phyloP scores from a whole-genome alignment of 2,888 invertebrate species.

The Stegana nigrithorax region DNA sequence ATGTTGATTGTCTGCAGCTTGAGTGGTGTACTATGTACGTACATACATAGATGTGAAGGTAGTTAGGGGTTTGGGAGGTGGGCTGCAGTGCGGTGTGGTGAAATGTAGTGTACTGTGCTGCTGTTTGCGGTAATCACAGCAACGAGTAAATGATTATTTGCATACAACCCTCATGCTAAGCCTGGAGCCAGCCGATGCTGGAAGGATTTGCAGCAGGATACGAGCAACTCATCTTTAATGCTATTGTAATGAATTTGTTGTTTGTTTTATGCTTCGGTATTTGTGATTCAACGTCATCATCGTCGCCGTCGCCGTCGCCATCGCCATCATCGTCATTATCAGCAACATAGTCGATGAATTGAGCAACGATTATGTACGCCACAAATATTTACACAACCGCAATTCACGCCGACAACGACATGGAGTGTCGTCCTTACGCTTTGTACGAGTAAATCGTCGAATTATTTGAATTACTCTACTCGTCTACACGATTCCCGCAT shows the following conservation, averaged over 20 bases:
- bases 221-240: not conserved
- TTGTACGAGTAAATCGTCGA: no score
- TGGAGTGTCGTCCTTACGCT: not conserved
- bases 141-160: constrained; percentile 6
- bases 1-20: not conserved
- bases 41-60: no score
- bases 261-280: not conserved
- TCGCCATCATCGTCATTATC: not conserved
- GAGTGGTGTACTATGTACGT: no score
- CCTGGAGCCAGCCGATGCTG: not conserved
- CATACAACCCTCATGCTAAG: constrained; percentile 13
- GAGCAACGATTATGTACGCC: not conserved
- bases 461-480: no score
- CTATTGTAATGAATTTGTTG: constrained; percentile 17
- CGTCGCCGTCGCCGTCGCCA: not conserved
- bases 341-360: not conserved
- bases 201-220: not conserved
- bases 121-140: constrained; percentile 11
- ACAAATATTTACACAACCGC: constrained; percentile 11
- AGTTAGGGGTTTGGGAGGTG: no score
- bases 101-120: no score
- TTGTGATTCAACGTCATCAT: not conserved
- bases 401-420: not conserved
- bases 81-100: no score
- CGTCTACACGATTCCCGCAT: no score